Conservation (phyloP, 2,113 vertebrate species). For the Danio rerio region GRCz12tu NC_133189.1:13359501-13360000, state of each 20-base stretch:
- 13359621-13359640: constrained; percentile 47
- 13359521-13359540: constrained; percentile 64
- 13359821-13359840: constrained; percentile 2
- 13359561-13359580: constrained; percentile 52
- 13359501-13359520: constrained; percentile 6
- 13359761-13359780: background rate
- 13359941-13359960: constrained; percentile 38
- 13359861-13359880: constrained; percentile 28
- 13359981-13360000: constrained; percentile 54
- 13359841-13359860: constrained; percentile 12
- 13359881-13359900: constrained; percentile 36
- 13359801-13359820: background rate
- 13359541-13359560: constrained; percentile 64
- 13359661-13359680: constrained; percentile 42
- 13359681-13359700: background rate
- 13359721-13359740: background rate
- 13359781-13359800: background rate
- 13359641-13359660: constrained; percentile 65
- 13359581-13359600: constrained; percentile 45
- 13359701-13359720: constrained; percentile 9
- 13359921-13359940: constrained; percentile 53
- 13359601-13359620: constrained; percentile 63
- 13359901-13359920: constrained; percentile 50
- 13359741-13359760: constrained; percentile 6
- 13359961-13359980: constrained; percentile 56